Evolutionary conservation across 2,113 vertebrate species (phyloP).

Genomic region (Calidris pugnax): DNA sequence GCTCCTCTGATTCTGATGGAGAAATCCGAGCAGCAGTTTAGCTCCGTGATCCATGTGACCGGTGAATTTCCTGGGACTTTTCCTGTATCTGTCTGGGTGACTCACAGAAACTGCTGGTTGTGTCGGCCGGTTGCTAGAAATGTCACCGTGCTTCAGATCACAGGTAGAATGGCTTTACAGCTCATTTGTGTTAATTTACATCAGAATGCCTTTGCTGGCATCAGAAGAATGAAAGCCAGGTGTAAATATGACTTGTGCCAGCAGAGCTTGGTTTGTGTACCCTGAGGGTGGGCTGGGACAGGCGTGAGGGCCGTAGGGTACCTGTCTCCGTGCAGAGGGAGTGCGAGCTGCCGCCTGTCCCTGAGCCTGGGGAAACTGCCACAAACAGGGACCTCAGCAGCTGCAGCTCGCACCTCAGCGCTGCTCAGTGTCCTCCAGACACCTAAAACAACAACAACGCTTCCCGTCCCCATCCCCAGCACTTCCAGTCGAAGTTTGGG

Average conservation of each 20-base stretch:
- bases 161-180: constrained; percentile 58
- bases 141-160: constrained; percentile 52
- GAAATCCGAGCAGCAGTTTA: constrained; percentile 23
- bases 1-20: constrained; percentile 68
- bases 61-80: constrained; percentile 61
- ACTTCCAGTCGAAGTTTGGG: background rate
- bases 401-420: background rate
- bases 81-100: constrained; percentile 74
- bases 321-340: background rate
- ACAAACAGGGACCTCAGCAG: background rate
- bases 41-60: constrained; percentile 24
- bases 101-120: constrained; percentile 48
- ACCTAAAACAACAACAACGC: background rate
- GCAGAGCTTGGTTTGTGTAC: background rate
- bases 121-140: constrained; percentile 67
- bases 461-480: background rate
- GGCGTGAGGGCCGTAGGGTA: background rate
- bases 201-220: background rate
- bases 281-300: background rate
- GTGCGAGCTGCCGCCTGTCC: background rate
- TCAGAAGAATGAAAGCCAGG: background rate
- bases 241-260: background rate
- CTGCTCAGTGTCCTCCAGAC: background rate
- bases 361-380: background rate
- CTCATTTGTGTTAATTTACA: background rate